Percentiles rank a stretch among this genome's conserved stretches.
These are phyloP conservation scores for Rhagium mordax DNA, from an alignment of 2,888 invertebrate genomes.

Conservation along the genomic window DNA sequence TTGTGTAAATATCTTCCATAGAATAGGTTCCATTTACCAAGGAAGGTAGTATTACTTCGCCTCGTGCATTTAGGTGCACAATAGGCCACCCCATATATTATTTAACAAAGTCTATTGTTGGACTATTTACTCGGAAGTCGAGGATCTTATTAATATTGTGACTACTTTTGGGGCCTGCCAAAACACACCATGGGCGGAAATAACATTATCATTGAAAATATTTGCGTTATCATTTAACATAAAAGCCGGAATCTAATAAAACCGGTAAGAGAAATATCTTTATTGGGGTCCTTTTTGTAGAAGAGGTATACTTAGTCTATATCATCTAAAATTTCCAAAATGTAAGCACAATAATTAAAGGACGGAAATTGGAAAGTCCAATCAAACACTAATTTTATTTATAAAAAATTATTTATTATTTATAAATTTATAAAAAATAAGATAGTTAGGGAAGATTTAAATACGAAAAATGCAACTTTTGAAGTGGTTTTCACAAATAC, in stretches of 20 bases:
- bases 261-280: background rate
- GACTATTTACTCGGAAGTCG: slow-evolving; percentile 48
- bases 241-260: background rate
- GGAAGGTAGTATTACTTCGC: slow-evolving; percentile 46
- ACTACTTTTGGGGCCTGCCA: slow-evolving; percentile 2
- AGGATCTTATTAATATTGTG: slow-evolving; percentile 8
- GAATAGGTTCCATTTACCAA: slow-evolving; percentile 43
- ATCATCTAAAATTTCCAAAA: too few relatives aligned
- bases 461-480: too few relatives aligned
- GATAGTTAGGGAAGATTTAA: too few relatives aligned
- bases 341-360: too few relatives aligned
- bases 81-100: slow-evolving; percentile 62
- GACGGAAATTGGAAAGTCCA: too few relatives aligned
- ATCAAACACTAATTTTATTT: too few relatives aligned
- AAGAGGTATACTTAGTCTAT: too few relatives aligned
- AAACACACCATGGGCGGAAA: background rate
- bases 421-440: too few relatives aligned
- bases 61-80: slow-evolving; percentile 58
- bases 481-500: too few relatives aligned
- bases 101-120: slow-evolving; percentile 59
- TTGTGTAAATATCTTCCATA: slow-evolving; percentile 43
- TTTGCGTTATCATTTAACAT: background rate
- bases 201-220: background rate
- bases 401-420: too few relatives aligned
- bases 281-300: too few relatives aligned